Base-by-base conservation (phyloP, 2,888 invertebrate genomes). In the Lasioglossum figueresi region DNA sequence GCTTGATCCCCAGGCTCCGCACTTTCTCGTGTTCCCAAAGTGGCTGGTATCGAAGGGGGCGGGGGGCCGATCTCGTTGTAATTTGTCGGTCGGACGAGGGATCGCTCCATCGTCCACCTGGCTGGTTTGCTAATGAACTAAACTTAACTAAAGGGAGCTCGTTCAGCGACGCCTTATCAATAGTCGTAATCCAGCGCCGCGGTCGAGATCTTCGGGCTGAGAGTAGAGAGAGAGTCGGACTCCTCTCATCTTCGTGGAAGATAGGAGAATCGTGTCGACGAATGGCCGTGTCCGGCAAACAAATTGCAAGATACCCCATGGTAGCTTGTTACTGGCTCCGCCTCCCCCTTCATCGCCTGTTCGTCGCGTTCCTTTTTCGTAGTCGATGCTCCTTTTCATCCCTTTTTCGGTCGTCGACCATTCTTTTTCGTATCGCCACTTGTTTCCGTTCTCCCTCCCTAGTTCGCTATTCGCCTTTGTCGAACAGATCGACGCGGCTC, bases 261-360 rank as follows among this genome's bases (percentile, higher is more conserved):
- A 94, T 94, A 94, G 93, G 92, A 93, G 93, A 94, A 92, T 92
- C 93, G 91, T 86, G 93, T 93, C 93, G 94, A 94, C 93, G 94
- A 94, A 94, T 95, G 94, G 94, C 93, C 93, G 92, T 94, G 94
- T 93, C 94, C 90, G 92, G 93, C 93, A 94, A 94, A 95, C 95
- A 95, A 95, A 95, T 95, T 95, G 94, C 94, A 85, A 93, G 94
- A 94, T 94, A 94, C 92, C 91, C 92, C 91, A 90, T 90, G 88
- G 92, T 91, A 88, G 91, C 91, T 90, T 92, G 94, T 93, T 94
- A 94, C 88, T 80, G 88, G 85, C 85, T 80, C 75, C 83, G 73
- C 63, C 34, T n/a, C n/a, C 4, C 59, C 43, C 31, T n/a, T n/a
- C 66, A 70, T 43, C 78, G 73, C 23, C 10, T 34, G 27, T 37